phyloP scores from a whole-genome alignment of 2,797 vertebrate species.

The Chanos chanos region DNA sequence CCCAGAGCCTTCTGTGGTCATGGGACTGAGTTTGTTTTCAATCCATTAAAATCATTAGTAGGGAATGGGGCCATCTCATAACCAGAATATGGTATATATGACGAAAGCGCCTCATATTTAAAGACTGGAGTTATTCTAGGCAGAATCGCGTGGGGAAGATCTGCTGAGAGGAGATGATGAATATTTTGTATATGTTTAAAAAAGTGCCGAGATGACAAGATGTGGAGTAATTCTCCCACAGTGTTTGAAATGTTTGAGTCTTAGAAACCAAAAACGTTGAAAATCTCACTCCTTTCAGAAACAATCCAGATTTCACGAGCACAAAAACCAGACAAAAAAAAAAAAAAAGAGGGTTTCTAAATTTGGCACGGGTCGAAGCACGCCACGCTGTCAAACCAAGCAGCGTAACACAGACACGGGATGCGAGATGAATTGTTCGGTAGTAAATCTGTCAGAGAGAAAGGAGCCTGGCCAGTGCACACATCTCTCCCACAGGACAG shows the following conservation, averaged over 20 bases:
- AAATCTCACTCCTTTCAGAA: no score
- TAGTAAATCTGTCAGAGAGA: conserved; percentile 24
- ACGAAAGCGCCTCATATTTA: no score
- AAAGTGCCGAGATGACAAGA: no score
- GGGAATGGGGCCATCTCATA: no score
- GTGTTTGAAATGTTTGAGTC: no score
- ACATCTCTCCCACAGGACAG: conserved; percentile 22
- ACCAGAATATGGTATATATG: no score
- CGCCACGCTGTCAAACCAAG: conserved; percentile 10
- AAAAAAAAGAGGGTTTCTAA: conserved; percentile 3
- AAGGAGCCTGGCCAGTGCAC: not conserved
- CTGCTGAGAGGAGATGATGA: no score
- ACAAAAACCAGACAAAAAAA: conserved; percentile 6
- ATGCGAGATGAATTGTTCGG: not conserved
- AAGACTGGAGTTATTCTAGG: no score
- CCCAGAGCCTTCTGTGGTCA: conserved; percentile 30
- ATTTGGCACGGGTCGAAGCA: conserved; percentile 16
- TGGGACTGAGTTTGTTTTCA: not conserved
- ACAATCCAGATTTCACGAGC: not conserved
- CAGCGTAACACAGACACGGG: not conserved
- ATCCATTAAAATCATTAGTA: not conserved
- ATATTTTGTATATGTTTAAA: no score
- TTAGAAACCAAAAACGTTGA: no score
- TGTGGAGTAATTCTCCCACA: no score
- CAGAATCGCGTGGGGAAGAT: no score